phyloP scores from a whole-genome alignment of 2,888 invertebrate genomes.

The Cremastinae sp. region DNA sequence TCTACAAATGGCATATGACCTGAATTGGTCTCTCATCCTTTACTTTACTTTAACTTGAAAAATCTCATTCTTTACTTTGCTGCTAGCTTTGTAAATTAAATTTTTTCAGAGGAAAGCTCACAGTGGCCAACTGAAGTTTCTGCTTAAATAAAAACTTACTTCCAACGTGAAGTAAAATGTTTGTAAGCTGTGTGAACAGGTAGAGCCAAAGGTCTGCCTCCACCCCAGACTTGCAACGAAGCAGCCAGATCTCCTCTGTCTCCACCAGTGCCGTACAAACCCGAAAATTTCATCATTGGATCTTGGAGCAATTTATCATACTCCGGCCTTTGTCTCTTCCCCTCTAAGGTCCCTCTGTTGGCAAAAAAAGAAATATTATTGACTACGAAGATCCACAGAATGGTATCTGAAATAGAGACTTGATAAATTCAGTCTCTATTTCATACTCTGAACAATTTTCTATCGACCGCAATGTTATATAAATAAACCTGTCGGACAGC shows the following conservation, averaged over 20 bases:
- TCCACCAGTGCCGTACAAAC: constrained; percentile 90
- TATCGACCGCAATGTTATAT: neutral
- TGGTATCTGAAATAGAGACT: too few relatives aligned
- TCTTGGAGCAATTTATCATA: constrained; percentile 93
- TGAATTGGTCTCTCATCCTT: too few relatives aligned
- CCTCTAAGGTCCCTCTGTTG: constrained; percentile 94
- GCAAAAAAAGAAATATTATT: constrained; percentile 44
- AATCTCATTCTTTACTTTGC: too few relatives aligned
- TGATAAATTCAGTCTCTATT: too few relatives aligned
- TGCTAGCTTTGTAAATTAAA: too few relatives aligned
- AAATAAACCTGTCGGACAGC: constrained; percentile 35
- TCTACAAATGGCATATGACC: too few relatives aligned
- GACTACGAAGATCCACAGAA: too few relatives aligned
- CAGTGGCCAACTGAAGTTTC: too few relatives aligned
- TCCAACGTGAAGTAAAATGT: constrained; percentile 95
- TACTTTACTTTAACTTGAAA: too few relatives aligned
- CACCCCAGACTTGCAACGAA: constrained; percentile 91
- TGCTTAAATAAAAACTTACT: constrained; percentile 84
- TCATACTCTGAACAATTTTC: neutral
- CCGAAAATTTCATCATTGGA: constrained; percentile 95
- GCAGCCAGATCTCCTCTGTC: constrained; percentile 90
- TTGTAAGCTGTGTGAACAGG: constrained; percentile 96
- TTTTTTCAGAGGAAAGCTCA: too few relatives aligned
- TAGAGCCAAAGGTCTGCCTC: constrained; percentile 90
- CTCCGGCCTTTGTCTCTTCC: constrained; percentile 91